phyloP scores from a whole-genome alignment of 2,113 vertebrate species.

The Cebidichthys violaceus region DNA sequence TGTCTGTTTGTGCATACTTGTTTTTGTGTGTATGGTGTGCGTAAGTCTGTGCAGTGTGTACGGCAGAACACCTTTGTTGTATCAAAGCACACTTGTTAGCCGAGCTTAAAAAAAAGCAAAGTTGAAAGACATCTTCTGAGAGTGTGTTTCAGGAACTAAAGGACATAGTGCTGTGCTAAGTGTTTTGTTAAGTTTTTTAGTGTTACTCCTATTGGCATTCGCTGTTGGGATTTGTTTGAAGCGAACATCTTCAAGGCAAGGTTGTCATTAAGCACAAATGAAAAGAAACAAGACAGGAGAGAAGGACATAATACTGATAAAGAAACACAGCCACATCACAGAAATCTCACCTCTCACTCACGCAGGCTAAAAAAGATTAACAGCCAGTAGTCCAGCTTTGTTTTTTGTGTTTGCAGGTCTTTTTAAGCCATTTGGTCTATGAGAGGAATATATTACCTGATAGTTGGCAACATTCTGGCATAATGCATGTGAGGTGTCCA shows the following conservation, averaged over 20 bases:
- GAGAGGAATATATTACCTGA: conserved; percentile 63
- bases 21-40: not conserved
- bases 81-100: conserved; percentile 28
- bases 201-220: conserved; percentile 54
- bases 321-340: conserved; percentile 21
- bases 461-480: conserved; percentile 55
- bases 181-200: conserved; percentile 60
- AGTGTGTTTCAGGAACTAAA: conserved; percentile 61
- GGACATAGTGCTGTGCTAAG: conserved; percentile 68
- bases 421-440: conserved; percentile 59
- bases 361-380: conserved; percentile 35
- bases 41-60: conserved; percentile 15
- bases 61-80: conserved; percentile 13
- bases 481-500: conserved; percentile 29
- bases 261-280: conserved; percentile 53
- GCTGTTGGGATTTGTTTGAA: conserved; percentile 43
- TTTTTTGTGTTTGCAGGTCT: conserved; percentile 43
- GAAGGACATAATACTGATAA: conserved; percentile 44
- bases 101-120: conserved; percentile 43
- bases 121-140: conserved; percentile 35
- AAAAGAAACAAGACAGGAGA: conserved; percentile 60
- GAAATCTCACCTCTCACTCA: conserved; percentile 39
- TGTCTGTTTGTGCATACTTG: conserved; percentile 10
- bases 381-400: conserved; percentile 57
- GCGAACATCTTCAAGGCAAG: conserved; percentile 77